These are phyloP conservation scores for Baronia brevicornis DNA, from an alignment of 2,888 invertebrate species.

Conservation along the genomic window DNA sequence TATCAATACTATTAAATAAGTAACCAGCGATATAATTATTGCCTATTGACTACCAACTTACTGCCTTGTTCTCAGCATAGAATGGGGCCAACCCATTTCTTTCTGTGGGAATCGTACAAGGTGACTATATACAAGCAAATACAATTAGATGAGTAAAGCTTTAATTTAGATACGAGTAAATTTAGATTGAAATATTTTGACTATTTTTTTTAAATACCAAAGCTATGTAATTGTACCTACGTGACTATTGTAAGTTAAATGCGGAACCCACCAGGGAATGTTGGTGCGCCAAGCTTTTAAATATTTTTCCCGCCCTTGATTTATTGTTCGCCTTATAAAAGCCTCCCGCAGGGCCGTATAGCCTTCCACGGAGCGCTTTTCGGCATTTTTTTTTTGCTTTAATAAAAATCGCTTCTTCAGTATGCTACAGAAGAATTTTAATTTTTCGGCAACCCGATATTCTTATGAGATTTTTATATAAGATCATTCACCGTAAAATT, in stretches of 20 bases:
- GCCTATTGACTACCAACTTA: no score
- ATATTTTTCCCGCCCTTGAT: constrained; percentile 69
- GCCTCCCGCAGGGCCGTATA: constrained; percentile 54
- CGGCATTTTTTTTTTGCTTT: constrained; percentile 56
- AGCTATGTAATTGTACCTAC: no score
- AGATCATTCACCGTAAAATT: constrained; percentile 51
- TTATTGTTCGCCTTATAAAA: constrained; percentile 69
- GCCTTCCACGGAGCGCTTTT: constrained; percentile 45
- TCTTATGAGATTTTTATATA: constrained; percentile 35
- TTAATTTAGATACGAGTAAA: no score
- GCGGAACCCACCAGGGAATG: constrained; percentile 34
- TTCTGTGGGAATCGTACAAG: no score
- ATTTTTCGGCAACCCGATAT: constrained; percentile 50
- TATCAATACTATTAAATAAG: no score
- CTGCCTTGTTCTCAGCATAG: no score
- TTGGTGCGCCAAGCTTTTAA: constrained; percentile 50
- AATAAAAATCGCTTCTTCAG: constrained; percentile 47
- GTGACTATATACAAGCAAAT: no score
- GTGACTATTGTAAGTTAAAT: constrained; percentile 17
- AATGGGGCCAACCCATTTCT: no score
- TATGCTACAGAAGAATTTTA: constrained; percentile 47
- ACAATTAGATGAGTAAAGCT: no score
- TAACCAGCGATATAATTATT: no score
- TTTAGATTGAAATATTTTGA: no score
- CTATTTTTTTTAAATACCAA: no score